These are phyloP conservation scores for Sciaenops ocellatus DNA, from an alignment of 2,797 vertebrate species.

Conservation along the genomic window DNA sequence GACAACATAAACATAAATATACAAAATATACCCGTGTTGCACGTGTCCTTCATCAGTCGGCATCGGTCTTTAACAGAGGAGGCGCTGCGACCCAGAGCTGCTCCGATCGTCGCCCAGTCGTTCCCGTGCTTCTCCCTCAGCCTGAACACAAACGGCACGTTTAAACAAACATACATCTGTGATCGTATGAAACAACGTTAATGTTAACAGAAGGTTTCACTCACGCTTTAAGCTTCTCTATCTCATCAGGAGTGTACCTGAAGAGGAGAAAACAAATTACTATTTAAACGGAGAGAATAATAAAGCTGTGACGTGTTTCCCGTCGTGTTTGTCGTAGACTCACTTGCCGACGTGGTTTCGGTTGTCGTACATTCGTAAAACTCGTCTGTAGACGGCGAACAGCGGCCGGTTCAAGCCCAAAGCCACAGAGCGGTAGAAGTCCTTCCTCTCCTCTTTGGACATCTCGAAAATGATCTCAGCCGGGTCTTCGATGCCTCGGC, in stretches of 20 bases:
- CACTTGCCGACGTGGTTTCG: conserved; percentile 99
- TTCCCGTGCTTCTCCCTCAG: conserved; percentile 95
- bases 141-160: conserved; percentile 74
- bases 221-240: conserved; percentile 97
- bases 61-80: conserved; percentile 99
- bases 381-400: conserved; percentile 97
- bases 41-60: conserved; percentile 98
- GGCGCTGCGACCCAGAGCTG: conserved; percentile 95
- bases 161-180: not conserved
- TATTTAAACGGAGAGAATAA: not conserved
- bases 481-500: conserved; percentile 95
- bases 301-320: rapidly evolving
- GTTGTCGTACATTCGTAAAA: conserved; percentile 99
- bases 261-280: not conserved
- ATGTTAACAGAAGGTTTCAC: conserved; percentile 48
- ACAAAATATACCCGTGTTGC: conserved; percentile 91
- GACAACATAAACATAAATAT: not conserved
- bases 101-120: conserved; percentile 98
- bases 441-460: conserved; percentile 99
- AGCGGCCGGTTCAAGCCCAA: conserved; percentile 96
- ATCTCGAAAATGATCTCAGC: conserved; percentile 99
- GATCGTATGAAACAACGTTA: too few species aligned
- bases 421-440: conserved; percentile 98
- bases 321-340: conserved; percentile 58
- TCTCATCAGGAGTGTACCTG: conserved; percentile 96